Conservation (phyloP, 2,888 invertebrate species). For the Drosophila suboccidentalis region DNA sequence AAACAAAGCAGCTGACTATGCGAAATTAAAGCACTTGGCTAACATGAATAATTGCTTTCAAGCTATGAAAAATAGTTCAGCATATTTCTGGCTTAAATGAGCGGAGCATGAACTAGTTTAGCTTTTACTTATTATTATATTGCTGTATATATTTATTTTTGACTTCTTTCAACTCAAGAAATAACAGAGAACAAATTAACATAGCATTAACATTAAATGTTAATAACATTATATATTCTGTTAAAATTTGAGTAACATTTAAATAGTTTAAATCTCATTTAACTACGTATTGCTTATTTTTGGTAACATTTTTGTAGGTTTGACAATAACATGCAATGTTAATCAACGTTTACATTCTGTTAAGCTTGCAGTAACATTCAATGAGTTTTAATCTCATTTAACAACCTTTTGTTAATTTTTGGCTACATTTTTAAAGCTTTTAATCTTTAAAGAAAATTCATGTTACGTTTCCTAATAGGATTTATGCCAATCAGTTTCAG, state of each 20-base stretch:
- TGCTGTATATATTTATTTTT: background rate
- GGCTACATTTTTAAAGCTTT: slow-evolving; percentile 4
- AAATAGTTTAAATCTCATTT: too few species aligned
- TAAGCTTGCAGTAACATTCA: background rate
- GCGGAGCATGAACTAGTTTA: slow-evolving; percentile 1
- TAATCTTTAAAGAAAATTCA: slow-evolving; percentile 26
- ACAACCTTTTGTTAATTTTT: background rate
- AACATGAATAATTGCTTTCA: slow-evolving; percentile 34
- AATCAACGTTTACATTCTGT: background rate
- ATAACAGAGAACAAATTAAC: too few species aligned
- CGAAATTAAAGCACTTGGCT: slow-evolving; percentile 9
- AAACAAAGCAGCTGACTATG: slow-evolving; percentile 22
- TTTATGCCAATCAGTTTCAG: slow-evolving; percentile 56
- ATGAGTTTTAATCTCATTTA: background rate
- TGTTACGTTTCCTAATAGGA: slow-evolving; percentile 41
- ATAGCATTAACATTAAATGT: background rate
- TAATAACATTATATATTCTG: background rate
- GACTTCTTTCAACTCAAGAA: background rate
- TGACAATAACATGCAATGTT: background rate
- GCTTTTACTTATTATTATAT: background rate
- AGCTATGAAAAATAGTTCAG: slow-evolving; percentile 10
- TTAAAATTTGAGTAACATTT: too few species aligned
- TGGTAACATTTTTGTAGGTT: background rate
- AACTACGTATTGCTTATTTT: background rate
- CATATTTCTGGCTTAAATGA: slow-evolving; percentile 2